A percentile compares a stretch with the other conserved stretches of the same genome.
phyloP scores from a whole-genome alignment of 2,113 vertebrate species.

The Piprites chloris region DNA sequence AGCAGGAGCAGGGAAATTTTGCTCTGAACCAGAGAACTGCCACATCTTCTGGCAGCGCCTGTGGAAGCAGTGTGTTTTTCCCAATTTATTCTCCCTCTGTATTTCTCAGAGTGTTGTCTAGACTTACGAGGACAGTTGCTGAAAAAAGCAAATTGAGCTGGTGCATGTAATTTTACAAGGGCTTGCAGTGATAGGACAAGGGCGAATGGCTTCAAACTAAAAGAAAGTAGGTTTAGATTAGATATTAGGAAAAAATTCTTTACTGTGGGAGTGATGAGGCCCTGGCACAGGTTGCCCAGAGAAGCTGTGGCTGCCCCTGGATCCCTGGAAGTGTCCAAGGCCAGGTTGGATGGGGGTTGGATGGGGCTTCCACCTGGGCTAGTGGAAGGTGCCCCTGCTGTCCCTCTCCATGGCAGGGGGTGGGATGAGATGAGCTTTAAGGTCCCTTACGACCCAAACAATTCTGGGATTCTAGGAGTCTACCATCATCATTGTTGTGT shows the following conservation, averaged over 20 bases:
- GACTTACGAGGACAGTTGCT: neutral
- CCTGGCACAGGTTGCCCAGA: neutral
- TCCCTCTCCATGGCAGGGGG: neutral
- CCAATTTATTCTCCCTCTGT: neutral
- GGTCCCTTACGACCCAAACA: neutral
- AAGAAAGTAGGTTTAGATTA: neutral
- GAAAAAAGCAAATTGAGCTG: neutral
- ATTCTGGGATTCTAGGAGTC: neutral
- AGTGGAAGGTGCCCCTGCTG: neutral
- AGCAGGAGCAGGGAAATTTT: neutral
- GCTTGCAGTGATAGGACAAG: fast-evolving
- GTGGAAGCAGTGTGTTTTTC: fast-evolving
- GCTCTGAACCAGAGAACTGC: neutral
- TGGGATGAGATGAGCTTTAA: fast-evolving
- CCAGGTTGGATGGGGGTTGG: neutral
- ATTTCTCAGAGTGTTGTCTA: neutral
- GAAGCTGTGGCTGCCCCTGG: neutral
- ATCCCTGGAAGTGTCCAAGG: neutral
- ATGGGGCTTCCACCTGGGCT: fast-evolving
- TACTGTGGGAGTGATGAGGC: neutral
- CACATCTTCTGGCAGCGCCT: neutral
- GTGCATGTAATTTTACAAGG: neutral
- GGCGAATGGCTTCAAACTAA: neutral
- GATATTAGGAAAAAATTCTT: no score
- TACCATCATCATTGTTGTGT: neutral